Evolutionary conservation across 1,140 invertebrate genomes (phyloP), one percentile per base, ranked within the genome.

Genomic region (Macrotrachela quadricornifera): DNA sequence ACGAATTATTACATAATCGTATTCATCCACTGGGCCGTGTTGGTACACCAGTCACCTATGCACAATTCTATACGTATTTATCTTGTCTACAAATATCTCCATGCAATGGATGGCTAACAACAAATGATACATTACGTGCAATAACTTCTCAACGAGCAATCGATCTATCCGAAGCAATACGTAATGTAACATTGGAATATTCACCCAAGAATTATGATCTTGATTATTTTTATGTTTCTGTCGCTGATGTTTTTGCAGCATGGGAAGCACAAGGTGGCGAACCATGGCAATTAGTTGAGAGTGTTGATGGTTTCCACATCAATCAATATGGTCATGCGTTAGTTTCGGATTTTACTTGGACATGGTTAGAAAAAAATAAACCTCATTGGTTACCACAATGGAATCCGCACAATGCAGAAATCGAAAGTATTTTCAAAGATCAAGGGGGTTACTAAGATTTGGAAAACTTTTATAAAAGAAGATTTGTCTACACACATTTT

Each of bases 221-320:
- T 1, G 59, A 67, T 52, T 74, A 66, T 54, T 51, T 69, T 14
- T 59, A 64, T 39, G 68, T 68, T 57, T 72, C 72, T 1, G 54
- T 74, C 8, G 57, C 61, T 18, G 51, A 60, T 69, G 71, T 66
- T 9, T 57, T 74, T 13, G 46, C 63, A 8, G 47, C 62, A 16
- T 74, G 67, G 68, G 61, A 60, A 37, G 18, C 55, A 41, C 64
- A 64, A n/a, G 68, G 69, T 17, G 57, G 63, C 17, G 48, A 66
- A 30, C 40, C 30, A 10, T 72, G 67, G 63, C 59, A 73, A 57
- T 58, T 74, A 3, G 60, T 74, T 49, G 74, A 75, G 59, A 64
- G 71, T 17, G 64, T 73, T 3, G 73, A 75, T 62, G 73, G 74
- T 57, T 67, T 74, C 49, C 73, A 75, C 63, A 65, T 69, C 21